Evolutionary conservation across 2,888 invertebrate species (phyloP), one percentile per base, ranked within the genome.

Genomic region (Tachina fera): DNA sequence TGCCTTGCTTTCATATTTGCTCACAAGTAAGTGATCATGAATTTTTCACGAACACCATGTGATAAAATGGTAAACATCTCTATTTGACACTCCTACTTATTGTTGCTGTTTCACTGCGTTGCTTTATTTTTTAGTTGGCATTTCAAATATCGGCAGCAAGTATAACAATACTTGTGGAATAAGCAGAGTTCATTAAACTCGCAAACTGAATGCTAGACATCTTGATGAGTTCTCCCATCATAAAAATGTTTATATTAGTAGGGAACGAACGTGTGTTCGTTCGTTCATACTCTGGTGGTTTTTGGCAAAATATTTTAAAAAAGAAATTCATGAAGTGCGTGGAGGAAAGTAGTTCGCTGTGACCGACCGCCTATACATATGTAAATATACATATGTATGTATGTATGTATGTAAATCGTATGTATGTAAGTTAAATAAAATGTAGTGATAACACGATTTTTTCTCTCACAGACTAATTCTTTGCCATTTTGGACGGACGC

Each of bases 131-230:
- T 53, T 41, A 14, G 16, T 61, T 51, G 63, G 5, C 53, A n/a
- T n/a, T 51, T 11, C 31, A 31, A 31, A 31, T 43, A n/a, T 63
- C 41, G 51, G 41, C 47, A 61, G 43, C 22, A 71, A 71, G 9
- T 58, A 70, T 60, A 60, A 60, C 22, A 51, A 51, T 31, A 31
- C 5, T 16, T 49, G 49, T 76, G 41, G 47, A 31, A 70, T n/a
- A 53, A 53, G n/a, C 10, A 60, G 19, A 77, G 83, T 77, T 83
- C 77, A 83, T 67, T 77, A 58, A 77, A 77, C 83, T 60, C 51
- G 10, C 11, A 51, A 58, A 72, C 58, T 39, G 51, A 71, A 45
- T 61, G 41, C 61, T 67, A 58, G 51, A 67, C 60, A 61, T 53
- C 74, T 45, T n/a, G n/a, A 49, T 72, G 11, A 39, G 14, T 45